phyloP scores from a whole-genome alignment of 2,113 vertebrate genomes.

The Zosterops lateralis region DNA sequence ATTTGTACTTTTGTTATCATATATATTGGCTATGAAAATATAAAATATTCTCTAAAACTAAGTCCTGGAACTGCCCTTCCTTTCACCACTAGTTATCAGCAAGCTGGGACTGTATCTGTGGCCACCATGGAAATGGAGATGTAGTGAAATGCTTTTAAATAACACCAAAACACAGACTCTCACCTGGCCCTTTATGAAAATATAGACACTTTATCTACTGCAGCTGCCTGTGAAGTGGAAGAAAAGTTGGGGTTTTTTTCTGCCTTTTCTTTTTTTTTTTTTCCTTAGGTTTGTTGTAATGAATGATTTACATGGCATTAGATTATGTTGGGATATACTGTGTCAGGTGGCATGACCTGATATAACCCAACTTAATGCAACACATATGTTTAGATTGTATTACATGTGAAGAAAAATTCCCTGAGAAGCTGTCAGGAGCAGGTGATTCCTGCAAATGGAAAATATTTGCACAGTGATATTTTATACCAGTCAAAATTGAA shows the following conservation, averaged over 20 bases:
- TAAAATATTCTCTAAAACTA: neutral
- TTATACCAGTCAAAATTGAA: slow-evolving; percentile 57
- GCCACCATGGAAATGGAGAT: slow-evolving; percentile 34
- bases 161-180: slow-evolving; percentile 42
- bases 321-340: slow-evolving; percentile 73
- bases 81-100: neutral
- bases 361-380: slow-evolving; percentile 81
- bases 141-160: slow-evolving; percentile 50
- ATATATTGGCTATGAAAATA: neutral
- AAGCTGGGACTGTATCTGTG: neutral
- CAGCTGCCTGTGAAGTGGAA: slow-evolving; percentile 71
- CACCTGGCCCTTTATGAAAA: slow-evolving; percentile 58
- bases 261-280: neutral
- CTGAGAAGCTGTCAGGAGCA: slow-evolving; percentile 73
- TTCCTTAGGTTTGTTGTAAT: slow-evolving; percentile 65
- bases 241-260: neutral
- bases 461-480: slow-evolving; percentile 70
- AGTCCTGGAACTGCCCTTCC: neutral
- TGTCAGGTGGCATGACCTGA: slow-evolving; percentile 79
- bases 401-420: slow-evolving; percentile 71
- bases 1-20: neutral
- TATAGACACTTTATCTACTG: slow-evolving; percentile 64
- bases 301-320: slow-evolving; percentile 67
- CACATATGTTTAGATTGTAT: slow-evolving; percentile 76
- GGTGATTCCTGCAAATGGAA: slow-evolving; percentile 79